Evolutionary conservation across 1,140 invertebrate species (phyloP).

Genomic region (Macrobrachium nipponense): DNA sequence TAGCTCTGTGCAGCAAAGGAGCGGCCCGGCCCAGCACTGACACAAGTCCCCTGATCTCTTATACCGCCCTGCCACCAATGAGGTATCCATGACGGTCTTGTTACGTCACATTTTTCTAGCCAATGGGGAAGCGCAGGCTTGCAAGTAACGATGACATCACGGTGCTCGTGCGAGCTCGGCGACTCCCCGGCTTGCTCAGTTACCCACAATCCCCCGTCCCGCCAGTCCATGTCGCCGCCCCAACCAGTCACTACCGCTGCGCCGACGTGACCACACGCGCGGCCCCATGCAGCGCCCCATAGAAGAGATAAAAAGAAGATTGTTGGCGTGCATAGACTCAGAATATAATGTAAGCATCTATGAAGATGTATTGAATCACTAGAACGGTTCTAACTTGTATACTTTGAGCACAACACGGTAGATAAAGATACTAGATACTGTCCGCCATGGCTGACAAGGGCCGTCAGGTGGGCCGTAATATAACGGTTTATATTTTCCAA

Average conservation of each 20-base stretch:
- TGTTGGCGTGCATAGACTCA: conserved; percentile 63
- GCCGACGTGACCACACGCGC: conserved; percentile 64
- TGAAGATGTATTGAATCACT: conserved; percentile 43
- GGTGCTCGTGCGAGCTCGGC: conserved; percentile 61
- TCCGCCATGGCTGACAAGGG: conserved; percentile 60
- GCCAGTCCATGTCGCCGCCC: conserved; percentile 65
- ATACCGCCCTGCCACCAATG: conserved; percentile 52
- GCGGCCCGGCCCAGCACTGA: conserved; percentile 61
- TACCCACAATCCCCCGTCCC: conserved; percentile 64
- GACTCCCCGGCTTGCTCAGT: conserved; percentile 63
- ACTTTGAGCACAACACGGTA: conserved; percentile 37
- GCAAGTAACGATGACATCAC: conserved; percentile 58
- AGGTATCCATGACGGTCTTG: conserved; percentile 40
- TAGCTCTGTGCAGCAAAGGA: conserved; percentile 55
- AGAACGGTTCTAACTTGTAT: conserved; percentile 20
- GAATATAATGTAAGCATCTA: conserved; percentile 62
- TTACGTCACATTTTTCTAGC: conserved; percentile 38
- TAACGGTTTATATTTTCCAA: conserved; percentile 38
- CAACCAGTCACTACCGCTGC: conserved; percentile 64
- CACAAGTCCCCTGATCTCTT: conserved; percentile 48
- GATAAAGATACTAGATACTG: conserved; percentile 27
- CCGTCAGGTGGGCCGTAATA: conserved; percentile 57
- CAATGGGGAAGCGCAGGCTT: conserved; percentile 51
- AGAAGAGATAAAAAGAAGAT: conserved; percentile 64
- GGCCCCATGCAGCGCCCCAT: conserved; percentile 64